Evolutionary conservation across 2,888 invertebrate species (phyloP).

Genomic region (Fragum sueziense): DNA sequence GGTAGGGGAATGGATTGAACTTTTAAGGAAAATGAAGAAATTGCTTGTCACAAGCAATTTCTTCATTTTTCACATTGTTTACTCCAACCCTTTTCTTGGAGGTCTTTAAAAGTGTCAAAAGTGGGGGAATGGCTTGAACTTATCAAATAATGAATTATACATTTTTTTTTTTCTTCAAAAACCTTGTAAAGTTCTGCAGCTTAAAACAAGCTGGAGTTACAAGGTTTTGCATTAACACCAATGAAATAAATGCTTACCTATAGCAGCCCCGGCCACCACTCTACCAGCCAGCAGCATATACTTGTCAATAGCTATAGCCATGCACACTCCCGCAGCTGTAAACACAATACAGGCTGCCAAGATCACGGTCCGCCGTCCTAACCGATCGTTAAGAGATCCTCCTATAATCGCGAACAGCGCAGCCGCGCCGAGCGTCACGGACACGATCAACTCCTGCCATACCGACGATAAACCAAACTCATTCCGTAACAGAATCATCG

Average conservation of each 20-base stretch:
- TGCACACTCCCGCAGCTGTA: slow-evolving; percentile 83
- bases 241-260: slow-evolving; percentile 82
- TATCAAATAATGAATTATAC: too few relatives aligned
- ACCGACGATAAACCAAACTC: slow-evolving; percentile 80
- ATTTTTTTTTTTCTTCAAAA: too few relatives aligned
- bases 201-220: too few relatives aligned
- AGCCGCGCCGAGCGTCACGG: slow-evolving; percentile 83
- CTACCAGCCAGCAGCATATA: slow-evolving; percentile 82
- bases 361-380: slow-evolving; percentile 84
- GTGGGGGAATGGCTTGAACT: too few relatives aligned
- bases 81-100: too few relatives aligned
- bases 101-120: too few relatives aligned
- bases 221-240: too few relatives aligned
- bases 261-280: slow-evolving; percentile 83
- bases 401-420: slow-evolving; percentile 83
- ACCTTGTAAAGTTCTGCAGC: too few relatives aligned
- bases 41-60: too few relatives aligned
- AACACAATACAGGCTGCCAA: slow-evolving; percentile 84
- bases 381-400: slow-evolving; percentile 83
- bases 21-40: too few relatives aligned
- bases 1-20: too few relatives aligned
- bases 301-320: slow-evolving; percentile 82
- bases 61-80: too few relatives aligned
- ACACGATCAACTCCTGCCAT: slow-evolving; percentile 84
- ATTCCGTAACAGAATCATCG: slow-evolving; percentile 82